These are phyloP conservation scores for Hyalella azteca DNA, from an alignment of 2,888 invertebrate genomes.

Conservation along the genomic window DNA sequence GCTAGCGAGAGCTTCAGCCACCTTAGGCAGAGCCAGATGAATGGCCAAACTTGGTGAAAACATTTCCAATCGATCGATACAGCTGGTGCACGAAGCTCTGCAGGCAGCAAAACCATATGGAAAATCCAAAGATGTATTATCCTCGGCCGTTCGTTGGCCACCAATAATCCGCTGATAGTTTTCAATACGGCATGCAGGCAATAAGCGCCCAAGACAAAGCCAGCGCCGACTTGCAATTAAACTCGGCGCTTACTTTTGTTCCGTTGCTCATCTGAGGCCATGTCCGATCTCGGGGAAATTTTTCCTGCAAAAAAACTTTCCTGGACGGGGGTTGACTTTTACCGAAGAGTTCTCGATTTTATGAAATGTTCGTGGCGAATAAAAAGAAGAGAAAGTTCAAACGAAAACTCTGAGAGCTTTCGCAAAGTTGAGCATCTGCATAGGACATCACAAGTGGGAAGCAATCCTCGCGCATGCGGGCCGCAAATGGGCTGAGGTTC, in stretches of 20 bases:
- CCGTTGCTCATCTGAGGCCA: neutral
- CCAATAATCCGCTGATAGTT: too few species aligned
- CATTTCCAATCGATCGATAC: slow-evolving; percentile 26
- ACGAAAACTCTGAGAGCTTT: slow-evolving; percentile 26
- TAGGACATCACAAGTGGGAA: slow-evolving; percentile 16
- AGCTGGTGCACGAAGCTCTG: too few species aligned
- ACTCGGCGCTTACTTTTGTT: neutral
- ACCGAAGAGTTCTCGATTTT: slow-evolving; percentile 2
- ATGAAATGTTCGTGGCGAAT: slow-evolving; percentile 25
- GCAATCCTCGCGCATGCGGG: neutral
- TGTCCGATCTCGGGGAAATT: neutral
- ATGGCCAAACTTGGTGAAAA: slow-evolving; percentile 14
- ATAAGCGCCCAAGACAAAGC: slow-evolving; percentile 11
- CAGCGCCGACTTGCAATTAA: neutral
- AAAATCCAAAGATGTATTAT: too few species aligned
- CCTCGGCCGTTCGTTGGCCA: too few species aligned
- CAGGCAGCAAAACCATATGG: too few species aligned
- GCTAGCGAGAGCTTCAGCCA: too few species aligned
- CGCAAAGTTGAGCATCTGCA: slow-evolving; percentile 27
- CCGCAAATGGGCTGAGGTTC: slow-evolving; percentile 8
- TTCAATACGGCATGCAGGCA: neutral
- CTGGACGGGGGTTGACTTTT: slow-evolving; percentile 13
- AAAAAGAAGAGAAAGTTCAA: slow-evolving; percentile 19
- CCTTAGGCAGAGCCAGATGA: slow-evolving; percentile 28
- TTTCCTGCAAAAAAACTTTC: neutral